Base-by-base conservation (phyloP, 2,797 vertebrate genomes). In the Labroides dimidiatus region DNA sequence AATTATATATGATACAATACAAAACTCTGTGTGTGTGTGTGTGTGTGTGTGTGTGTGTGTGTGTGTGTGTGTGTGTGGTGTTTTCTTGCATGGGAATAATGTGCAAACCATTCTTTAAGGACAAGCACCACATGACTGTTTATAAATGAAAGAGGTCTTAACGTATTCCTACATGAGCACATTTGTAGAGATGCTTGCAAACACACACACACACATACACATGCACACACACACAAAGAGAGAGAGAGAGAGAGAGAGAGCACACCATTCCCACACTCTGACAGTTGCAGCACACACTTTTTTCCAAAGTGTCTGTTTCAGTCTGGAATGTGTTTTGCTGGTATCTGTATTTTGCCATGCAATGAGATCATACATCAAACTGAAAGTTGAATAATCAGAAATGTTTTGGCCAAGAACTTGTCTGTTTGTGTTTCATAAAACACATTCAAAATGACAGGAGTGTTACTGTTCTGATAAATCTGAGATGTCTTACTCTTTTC, bases 101-200 rank as follows among this genome's bases (percentile, higher is more conserved):
- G 53, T 65, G 81, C 83, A 78, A 76, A 84, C 83, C 75, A 73
- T 64, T 85, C 80, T 89, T 89, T 89, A 87, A 84, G 85, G 83
- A 82, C 72, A 59, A 17, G 60, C 33, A 61, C 53, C 82, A 89
- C 82, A 85, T 87, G 82, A 73, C 64, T 62, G 64, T 90, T 91
- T 91, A 80, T 91, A 85, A 89, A 90, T 86, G 88, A 84, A 33
- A 33, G 30, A 8, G 30, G 30, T 9, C 5, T 33, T 33, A 4
- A 5, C 1, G 30, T 33, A 33, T 7, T 33, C 30, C 7, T 33
- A 50, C 41, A 61, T 37, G 20, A 54, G 43, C n/a, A 27, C 64
- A 16, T 50, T 10, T 30, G 33, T 21, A 42, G 23, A 17, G 36
- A 33, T 33, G 30, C 30, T 33, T 33, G 7, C 37, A 42, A 33